Evolutionary conservation across 2,888 invertebrate species (phyloP).

Genomic region (Drosophila ochracea): DNA sequence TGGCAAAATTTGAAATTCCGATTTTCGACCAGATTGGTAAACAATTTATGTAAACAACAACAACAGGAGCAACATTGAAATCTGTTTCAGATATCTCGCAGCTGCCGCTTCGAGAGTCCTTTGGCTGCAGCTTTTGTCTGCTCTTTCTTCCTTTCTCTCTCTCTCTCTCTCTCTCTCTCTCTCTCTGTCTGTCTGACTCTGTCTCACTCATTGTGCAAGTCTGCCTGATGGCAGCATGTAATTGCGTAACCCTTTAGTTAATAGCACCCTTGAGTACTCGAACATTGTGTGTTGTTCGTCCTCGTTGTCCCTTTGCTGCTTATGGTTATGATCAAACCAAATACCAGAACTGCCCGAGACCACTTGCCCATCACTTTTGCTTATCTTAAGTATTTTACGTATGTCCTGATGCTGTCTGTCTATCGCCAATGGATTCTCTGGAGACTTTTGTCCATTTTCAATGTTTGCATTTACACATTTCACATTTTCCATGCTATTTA

Average conservation of each 20-base stretch:
- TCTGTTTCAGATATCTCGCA: constrained; percentile 64
- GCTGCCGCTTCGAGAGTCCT: constrained; percentile 60
- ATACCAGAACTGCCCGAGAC: constrained; percentile 28
- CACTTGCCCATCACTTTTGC: constrained; percentile 71
- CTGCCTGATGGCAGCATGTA: constrained; percentile 61
- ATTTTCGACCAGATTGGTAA: constrained; percentile 82
- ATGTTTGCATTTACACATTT: constrained; percentile 69
- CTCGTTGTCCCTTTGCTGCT: constrained; percentile 38
- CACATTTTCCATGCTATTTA: constrained; percentile 50
- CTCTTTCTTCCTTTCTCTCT: constrained; percentile 8
- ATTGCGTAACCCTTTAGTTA: constrained; percentile 81
- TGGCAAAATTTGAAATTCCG: constrained; percentile 82
- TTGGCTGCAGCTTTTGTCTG: constrained; percentile 53
- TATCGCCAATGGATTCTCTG: constrained; percentile 40
- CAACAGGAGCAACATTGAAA: constrained; percentile 47
- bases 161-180: constrained; percentile 9
- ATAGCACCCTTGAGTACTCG: constrained; percentile 78
- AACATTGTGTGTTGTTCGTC: constrained; percentile 48
- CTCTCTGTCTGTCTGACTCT: constrained; percentile 7
- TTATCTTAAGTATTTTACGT: constrained; percentile 80
- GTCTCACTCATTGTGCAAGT: neutral
- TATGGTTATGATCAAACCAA: constrained; percentile 57
- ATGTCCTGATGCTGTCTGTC: constrained; percentile 55
- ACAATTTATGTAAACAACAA: constrained; percentile 81
- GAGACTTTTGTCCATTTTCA: constrained; percentile 54